Base-by-base conservation (phyloP, 2,888 invertebrate genomes). In the Acanthosoma haemorrhoidale region DNA sequence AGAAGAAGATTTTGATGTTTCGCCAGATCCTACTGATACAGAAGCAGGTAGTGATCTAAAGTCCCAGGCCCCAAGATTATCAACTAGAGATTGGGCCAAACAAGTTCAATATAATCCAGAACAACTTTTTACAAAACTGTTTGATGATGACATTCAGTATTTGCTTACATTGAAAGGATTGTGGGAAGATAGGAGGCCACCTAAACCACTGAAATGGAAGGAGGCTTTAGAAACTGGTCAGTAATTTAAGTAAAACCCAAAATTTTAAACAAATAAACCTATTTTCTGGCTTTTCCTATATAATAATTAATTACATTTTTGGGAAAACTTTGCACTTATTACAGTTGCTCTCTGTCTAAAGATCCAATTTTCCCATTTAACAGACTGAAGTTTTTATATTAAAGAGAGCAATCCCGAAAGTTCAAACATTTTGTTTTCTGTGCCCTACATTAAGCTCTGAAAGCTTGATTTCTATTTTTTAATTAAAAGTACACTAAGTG, bases 1-100 rank as follows among this genome's bases (percentile, higher is more conserved):
- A 81, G 90, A 98, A 78, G 98, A 98, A 80, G 74, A 99, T 2
- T 96, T 97, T 11, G 99, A 99, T 0, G 98, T 99, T 78, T 89
- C 94, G 1, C 94, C 91, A 18, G 97, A 98, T 82, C 96, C 96
- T 6, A 97, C 97, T 81, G 90, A 92, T 6, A 85, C 88, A 8
- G 90, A 92, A 4, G 85, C 88, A 21, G 69, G 69, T 82, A 84
- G 73, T 82, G 85, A 34, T 16, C 16, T 25, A 18, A 25, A 60
- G 6, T 13, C 38, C n/a, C 8, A 29, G 4, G 13, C 11, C 9
- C 69, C 63, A 29, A 75, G 79, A 84, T 85, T 77, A 81, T 94
- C 87, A 0, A 98, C 98, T 0, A 84, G 93, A 38, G 82, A 86
- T 21, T 98, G 97, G 97, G 97, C 95, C 0, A 87, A 89, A 72